These are phyloP conservation scores for Callipepla squamata DNA, from an alignment of 2,113 vertebrate species.

Conservation along the genomic window DNA sequence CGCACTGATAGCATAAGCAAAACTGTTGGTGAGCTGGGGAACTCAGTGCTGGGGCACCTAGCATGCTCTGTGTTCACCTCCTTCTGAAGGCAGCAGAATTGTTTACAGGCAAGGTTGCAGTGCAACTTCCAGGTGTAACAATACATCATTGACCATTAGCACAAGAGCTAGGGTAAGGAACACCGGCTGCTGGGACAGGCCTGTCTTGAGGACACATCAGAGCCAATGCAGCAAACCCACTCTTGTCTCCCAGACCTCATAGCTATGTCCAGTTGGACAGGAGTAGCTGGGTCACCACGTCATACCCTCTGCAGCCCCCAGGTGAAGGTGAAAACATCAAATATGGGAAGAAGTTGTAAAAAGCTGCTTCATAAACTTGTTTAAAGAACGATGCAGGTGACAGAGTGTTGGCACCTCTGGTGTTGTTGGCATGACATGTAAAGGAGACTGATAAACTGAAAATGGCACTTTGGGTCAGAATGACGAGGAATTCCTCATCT, in stretches of 20 bases:
- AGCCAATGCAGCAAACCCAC: neutral
- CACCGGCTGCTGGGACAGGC: neutral
- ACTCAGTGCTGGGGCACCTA: neutral
- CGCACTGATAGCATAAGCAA: rapidly evolving
- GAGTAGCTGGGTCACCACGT: neutral
- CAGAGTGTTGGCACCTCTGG: neutral
- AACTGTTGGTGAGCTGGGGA: neutral
- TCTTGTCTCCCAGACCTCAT: neutral
- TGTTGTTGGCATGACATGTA: neutral
- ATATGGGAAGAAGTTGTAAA: neutral
- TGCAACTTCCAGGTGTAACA: neutral
- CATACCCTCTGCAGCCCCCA: neutral
- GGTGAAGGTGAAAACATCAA: neutral
- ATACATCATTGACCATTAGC: neutral
- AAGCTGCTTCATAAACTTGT: neutral
- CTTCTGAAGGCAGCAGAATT: neutral
- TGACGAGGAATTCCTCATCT: neutral
- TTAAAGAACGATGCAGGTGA: neutral
- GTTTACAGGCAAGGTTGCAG: neutral
- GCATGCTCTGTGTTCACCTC: neutral
- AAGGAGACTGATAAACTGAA: neutral
- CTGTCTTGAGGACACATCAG: neutral
- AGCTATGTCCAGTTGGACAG: neutral
- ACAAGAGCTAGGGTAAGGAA: neutral
- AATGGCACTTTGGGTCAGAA: neutral